Evolutionary conservation across 37 sponge, comb jelly and placozoan genomes (phyloP).

Genomic region (Sycon ciliatum): DNA sequence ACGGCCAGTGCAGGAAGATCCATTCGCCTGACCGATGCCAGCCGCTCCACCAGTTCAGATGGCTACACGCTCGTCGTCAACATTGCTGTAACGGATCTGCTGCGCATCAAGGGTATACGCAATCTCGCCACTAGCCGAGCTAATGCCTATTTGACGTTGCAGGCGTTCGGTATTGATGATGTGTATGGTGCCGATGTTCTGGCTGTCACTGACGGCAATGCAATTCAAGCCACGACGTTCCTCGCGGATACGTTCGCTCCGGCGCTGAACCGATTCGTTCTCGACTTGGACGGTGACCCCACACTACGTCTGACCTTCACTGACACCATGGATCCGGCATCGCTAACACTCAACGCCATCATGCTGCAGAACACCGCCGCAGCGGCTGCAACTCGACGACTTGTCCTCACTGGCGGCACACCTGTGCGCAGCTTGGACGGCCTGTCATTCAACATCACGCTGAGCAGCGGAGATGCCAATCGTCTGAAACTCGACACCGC

Average conservation of each 20-base stretch:
- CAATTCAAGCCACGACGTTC: conserved; percentile 43
- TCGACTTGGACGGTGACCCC: conserved; percentile 46
- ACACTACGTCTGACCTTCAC: conserved; percentile 54
- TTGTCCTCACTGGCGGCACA: conserved; percentile 35
- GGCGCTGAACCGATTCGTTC: conserved; percentile 20
- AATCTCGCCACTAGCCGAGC: conserved; percentile 47
- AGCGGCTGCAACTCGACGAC: too few species aligned
- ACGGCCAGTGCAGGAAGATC: conserved; percentile 10
- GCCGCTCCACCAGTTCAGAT: conserved; percentile 26
- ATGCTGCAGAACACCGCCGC: too few species aligned
- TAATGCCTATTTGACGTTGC: conserved; percentile 71
- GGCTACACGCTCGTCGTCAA: conserved; percentile 53
- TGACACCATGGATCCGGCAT: conserved; percentile 62
- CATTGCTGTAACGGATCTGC: conserved; percentile 60
- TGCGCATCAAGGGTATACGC: conserved; percentile 52
- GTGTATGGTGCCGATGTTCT: conserved; percentile 69
- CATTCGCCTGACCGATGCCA: conserved; percentile 33
- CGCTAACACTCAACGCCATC: too few species aligned
- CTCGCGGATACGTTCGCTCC: conserved; percentile 59
- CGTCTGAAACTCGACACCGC: conserved; percentile 38
- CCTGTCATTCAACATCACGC: conserved; percentile 35
- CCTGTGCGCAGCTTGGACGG: conserved; percentile 44
- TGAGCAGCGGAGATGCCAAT: conserved; percentile 48
- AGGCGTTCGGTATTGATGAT: conserved; percentile 84
- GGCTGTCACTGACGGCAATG: conserved; percentile 86